Percentiles rank a stretch among this genome's conserved stretches.
phyloP scores from a whole-genome alignment of 2,888 invertebrate species.

The Orthosia cruda region DNA sequence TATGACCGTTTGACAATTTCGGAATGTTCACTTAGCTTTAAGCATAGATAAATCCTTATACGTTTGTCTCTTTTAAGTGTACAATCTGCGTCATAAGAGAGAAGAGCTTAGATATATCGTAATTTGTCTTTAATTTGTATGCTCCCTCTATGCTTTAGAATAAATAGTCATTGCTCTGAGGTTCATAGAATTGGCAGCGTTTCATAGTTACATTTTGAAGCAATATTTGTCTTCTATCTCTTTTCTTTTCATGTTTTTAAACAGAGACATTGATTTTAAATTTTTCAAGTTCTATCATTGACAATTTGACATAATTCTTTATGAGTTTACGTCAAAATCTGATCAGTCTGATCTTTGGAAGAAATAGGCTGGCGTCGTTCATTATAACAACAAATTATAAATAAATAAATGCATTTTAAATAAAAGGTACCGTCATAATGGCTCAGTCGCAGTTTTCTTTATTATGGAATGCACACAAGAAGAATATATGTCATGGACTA shows the following conservation, averaged over 20 bases:
- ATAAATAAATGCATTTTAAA: conserved; percentile 42
- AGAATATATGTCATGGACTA: conserved; percentile 81
- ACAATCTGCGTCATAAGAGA: no score
- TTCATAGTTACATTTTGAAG: background rate
- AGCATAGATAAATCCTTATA: no score
- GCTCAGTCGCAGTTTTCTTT: conserved; percentile 79
- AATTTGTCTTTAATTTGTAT: no score
- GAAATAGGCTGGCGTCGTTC: background rate
- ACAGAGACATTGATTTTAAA: no score
- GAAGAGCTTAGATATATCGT: no score
- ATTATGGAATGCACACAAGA: conserved; percentile 81
- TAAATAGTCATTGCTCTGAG: no score
- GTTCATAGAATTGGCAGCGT: background rate
- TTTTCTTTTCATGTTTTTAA: background rate
- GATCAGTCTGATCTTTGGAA: no score
- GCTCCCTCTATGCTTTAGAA: no score
- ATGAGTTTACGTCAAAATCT: conserved; percentile 12
- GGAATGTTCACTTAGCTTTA: no score
- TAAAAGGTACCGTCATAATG: conserved; percentile 53
- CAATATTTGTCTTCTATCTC: background rate
- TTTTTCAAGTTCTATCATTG: background rate
- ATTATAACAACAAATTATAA: conserved; percentile 28
- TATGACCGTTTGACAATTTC: no score
- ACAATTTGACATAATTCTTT: background rate
- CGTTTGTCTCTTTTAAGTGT: no score